Percentiles rank a stretch among this genome's conserved stretches.
phyloP scores from a whole-genome alignment of 2,797 vertebrate species.

The Chaetodon trifasciatus region DNA sequence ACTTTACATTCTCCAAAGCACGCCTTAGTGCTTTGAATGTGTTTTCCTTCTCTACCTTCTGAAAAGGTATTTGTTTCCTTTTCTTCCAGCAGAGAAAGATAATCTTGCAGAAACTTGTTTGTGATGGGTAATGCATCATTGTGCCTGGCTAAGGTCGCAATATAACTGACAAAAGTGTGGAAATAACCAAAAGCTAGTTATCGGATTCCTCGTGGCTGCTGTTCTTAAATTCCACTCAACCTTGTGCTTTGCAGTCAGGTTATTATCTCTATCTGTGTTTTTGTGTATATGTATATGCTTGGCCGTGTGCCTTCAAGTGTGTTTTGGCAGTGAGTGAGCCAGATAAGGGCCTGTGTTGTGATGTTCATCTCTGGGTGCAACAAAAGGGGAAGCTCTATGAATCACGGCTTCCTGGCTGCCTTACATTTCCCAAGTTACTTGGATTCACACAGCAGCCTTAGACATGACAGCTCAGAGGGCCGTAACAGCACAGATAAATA shows the following conservation, averaged over 20 bases:
- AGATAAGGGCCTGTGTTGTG: constrained; percentile 68
- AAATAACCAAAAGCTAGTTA: constrained; percentile 10
- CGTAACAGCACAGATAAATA: background rate
- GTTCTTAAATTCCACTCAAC: constrained; percentile 14
- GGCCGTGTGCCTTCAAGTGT: constrained; percentile 56
- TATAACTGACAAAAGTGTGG: background rate
- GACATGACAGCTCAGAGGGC: constrained; percentile 1
- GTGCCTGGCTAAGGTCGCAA: background rate
- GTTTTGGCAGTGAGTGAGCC: constrained; percentile 66
- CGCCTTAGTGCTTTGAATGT: background rate
- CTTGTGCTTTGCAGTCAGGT: constrained; percentile 26
- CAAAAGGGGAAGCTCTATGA: constrained; percentile 69
- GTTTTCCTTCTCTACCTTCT: background rate
- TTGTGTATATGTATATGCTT: constrained; percentile 33
- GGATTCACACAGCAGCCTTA: constrained; percentile 20
- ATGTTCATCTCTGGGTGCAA: constrained; percentile 72
- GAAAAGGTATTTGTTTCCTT: background rate
- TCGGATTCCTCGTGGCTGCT: constrained; percentile 25
- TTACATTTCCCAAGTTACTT: constrained; percentile 32
- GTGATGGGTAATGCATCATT: background rate
- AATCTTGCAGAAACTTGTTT: constrained; percentile 15
- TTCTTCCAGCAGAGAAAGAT: background rate
- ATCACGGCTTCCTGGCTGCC: constrained; percentile 70
- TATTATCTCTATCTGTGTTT: constrained; percentile 44
- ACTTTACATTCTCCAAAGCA: background rate